Conservation (phyloP, 2,797 vertebrate species). For the Liparis tanakae region DNA sequence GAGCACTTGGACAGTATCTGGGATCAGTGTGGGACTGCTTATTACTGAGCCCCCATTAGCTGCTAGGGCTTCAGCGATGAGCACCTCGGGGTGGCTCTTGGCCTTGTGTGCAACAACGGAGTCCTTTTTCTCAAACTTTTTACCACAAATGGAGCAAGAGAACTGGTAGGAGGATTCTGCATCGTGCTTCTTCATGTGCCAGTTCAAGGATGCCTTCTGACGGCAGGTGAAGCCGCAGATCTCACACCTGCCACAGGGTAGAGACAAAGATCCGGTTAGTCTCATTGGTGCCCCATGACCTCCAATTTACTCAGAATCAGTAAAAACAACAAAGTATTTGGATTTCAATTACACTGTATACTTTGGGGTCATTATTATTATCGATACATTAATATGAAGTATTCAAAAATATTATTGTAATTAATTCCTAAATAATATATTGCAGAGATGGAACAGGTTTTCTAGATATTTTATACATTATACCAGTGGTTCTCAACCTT, state of each 20-base stretch:
- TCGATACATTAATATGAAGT: background rate
- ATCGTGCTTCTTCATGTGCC: constrained; percentile 96
- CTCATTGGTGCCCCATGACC: background rate
- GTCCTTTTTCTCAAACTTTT: constrained; percentile 97
- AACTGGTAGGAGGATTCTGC: constrained; percentile 93
- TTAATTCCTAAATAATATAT: background rate
- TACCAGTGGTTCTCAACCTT: no score
- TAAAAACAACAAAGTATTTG: no score
- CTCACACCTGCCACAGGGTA: constrained; percentile 86
- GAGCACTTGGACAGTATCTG: constrained; percentile 70
- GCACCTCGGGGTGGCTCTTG: constrained; percentile 88
- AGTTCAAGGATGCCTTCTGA: constrained; percentile 94
- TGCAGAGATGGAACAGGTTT: background rate
- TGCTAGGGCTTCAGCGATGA: constrained; percentile 93
- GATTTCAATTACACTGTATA: background rate
- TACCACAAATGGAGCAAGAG: constrained; percentile 93
- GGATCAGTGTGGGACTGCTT: constrained; percentile 82
- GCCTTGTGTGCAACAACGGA: constrained; percentile 91
- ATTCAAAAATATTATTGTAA: background rate
- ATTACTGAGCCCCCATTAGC: constrained; percentile 90
- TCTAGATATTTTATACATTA: background rate
- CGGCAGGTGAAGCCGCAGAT: constrained; percentile 94
- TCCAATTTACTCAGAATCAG: background rate
- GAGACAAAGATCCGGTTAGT: constrained; percentile 48
- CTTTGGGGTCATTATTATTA: background rate